Percentiles rank a stretch among this genome's conserved stretches.
These are phyloP conservation scores for Saturnia japonica DNA, from an alignment of 2,888 invertebrate species.

Conservation along the genomic window DNA sequence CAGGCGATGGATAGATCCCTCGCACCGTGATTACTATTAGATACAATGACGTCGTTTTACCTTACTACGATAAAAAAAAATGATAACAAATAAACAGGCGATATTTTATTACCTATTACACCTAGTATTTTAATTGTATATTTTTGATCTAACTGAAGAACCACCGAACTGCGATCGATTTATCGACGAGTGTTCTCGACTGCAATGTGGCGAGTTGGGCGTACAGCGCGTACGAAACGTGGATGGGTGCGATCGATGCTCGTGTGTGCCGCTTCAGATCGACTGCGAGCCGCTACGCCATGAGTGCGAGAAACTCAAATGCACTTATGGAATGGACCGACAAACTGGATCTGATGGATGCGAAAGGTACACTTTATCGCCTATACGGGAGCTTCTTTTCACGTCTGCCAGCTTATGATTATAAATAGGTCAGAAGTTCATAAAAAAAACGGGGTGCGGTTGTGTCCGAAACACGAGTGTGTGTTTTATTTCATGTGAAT, in stretches of 20 bases:
- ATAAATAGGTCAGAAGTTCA: not conserved
- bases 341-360: slow-evolving; percentile 50
- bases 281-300: slow-evolving; percentile 81
- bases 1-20: no score
- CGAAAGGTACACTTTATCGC: slow-evolving; percentile 43
- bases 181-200: slow-evolving; percentile 82
- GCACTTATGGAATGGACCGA: slow-evolving; percentile 86
- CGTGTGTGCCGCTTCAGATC: slow-evolving; percentile 54
- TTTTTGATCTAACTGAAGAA: not conserved
- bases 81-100: no score
- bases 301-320: slow-evolving; percentile 84
- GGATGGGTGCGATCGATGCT: slow-evolving; percentile 86
- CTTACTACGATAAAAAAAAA: no score
- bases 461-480: no score
- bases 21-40: no score
- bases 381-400: not conserved
- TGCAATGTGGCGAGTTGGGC: slow-evolving; percentile 86
- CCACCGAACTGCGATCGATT: slow-evolving; percentile 35
- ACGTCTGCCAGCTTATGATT: not conserved
- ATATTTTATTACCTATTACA: no score
- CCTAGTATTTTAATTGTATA: no score
- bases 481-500: no score
- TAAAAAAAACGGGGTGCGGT: no score
- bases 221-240: slow-evolving; percentile 80
- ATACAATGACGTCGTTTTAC: no score